Evolutionary conservation across 2,113 vertebrate genomes (phyloP).

Genomic region (Zapornia atra): DNA sequence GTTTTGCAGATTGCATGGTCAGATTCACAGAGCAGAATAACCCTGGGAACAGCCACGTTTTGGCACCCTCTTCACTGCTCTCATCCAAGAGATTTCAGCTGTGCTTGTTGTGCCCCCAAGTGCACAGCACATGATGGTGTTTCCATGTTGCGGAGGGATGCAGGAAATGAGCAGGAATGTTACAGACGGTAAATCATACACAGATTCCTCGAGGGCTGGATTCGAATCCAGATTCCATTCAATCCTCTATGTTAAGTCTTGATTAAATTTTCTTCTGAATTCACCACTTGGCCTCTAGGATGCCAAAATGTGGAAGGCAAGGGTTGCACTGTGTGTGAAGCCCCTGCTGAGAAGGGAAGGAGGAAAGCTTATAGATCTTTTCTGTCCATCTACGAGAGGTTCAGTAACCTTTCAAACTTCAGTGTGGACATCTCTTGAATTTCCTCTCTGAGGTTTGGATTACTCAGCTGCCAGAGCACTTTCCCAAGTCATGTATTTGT

Average conservation of each 20-base stretch:
- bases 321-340: neutral
- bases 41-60: neutral
- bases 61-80: neutral
- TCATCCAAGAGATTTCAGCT: neutral
- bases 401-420: neutral
- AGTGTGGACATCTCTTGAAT: neutral
- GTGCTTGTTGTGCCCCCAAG: conserved; percentile 10
- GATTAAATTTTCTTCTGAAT: conserved; percentile 41
- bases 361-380: neutral
- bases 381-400: neutral
- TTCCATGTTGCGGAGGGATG: neutral
- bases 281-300: neutral
- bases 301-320: neutral
- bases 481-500: neutral
- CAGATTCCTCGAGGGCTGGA: neutral
- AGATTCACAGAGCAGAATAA: neutral
- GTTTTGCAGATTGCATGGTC: neutral
- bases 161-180: conserved; percentile 12
- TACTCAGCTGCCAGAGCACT: neutral
- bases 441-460: neutral
- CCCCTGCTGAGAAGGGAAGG: neutral
- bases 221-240: neutral
- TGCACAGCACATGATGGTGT: neutral
- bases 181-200: neutral
- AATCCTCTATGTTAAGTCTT: neutral